Evolutionary conservation across 2,888 invertebrate species (phyloP), one percentile per base, ranked within the genome.

Genomic region (Leptinotarsa tumamoca): DNA sequence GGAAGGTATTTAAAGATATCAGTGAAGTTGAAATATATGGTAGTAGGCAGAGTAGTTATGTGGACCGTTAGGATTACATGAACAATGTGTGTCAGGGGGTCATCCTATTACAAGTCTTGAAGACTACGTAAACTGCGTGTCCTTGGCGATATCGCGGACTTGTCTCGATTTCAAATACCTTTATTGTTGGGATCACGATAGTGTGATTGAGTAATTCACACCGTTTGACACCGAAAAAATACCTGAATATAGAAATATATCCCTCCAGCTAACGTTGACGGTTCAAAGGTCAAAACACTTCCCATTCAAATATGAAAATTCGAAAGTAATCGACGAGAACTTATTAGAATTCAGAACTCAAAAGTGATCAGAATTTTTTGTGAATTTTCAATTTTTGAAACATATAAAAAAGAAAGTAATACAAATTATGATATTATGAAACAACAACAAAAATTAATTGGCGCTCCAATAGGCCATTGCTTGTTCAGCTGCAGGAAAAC

Each of bases 11-110:
- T 63, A 63, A 63, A 33, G 7, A 63, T 63, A 63, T 63, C 63
- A 63, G 43, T 21, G 63, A n/a, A 63, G 63, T 63, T 33, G 2
- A 63, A 63, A n/a, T 63, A 43, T n/a, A 63, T 43, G 63, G 63
- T 58, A 70, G 70, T 70, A 70, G 70, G 70, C 70, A 54, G 54
- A 58, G 23, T 70, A 50, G 43, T 58, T 50, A 18, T 21, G 58
- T 43, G 27, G 54, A 70, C 70, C 70, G 70, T 70, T 70, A 70
- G 70, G 43, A 70, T 70, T 70, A 70, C 58, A 70, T 70, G 58
- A 70, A 70, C 51, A 49, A 70, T 70, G 70, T 70, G 58, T 70
- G 70, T 70, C 58, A 70, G 23, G 18, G 70, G 70, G 70, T 70
- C 70, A 70, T 70, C 50, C 61, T 58, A 58, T 18, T 54, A 70